Evolutionary conservation across 2,113 vertebrate genomes (phyloP), one percentile per base, ranked within the genome.

Genomic region (Ctenomys sociabilis): DNA sequence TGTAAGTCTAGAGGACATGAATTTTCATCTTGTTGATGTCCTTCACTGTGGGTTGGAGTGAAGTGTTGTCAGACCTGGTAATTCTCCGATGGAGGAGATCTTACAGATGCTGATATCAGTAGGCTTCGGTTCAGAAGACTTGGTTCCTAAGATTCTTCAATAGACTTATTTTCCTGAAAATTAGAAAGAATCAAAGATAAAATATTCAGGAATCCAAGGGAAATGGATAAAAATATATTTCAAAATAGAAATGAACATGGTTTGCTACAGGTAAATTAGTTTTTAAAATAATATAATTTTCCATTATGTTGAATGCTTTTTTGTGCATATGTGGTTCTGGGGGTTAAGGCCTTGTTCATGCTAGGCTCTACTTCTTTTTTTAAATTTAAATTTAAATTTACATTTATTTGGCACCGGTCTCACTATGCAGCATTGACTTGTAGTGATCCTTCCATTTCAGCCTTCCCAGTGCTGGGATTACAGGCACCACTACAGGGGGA

Each of bases 121-220:
- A 72, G 78, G 63, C 66, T 32, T n/a, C 81, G 84, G 80, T 26
- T 96, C 75, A 91, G 93, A 75, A 95, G 93, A 83, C 77, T 88
- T 85, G 43, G 72, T 35, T 82, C 22, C 81, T 89, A 78, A 73
- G 57, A 89, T 75, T 95, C 84, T 85, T 94, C 94, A 95, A 86
- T 32, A 93, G 85, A 93, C 90, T 95, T 73, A 75, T 96, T 94
- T 96, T 86, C 92, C 97, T 97, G 77, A 83, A 97, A 97, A 94
- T 95, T 24, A 90, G 96, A 96, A 88, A 90, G 85, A 90, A 52
- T 19, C 14, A 32, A 52, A 80, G 94, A 82, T 83, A 49, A 94
- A 92, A 75, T 16, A 57, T 72, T 95, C 32, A 73, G 17, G 9
- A 83, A 64, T 90, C 37, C 85, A 87, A 96, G 59, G 86, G 93